phyloP scores from a whole-genome alignment of 2,888 invertebrate genomes.

The Oegoconia quadripuncta region DNA sequence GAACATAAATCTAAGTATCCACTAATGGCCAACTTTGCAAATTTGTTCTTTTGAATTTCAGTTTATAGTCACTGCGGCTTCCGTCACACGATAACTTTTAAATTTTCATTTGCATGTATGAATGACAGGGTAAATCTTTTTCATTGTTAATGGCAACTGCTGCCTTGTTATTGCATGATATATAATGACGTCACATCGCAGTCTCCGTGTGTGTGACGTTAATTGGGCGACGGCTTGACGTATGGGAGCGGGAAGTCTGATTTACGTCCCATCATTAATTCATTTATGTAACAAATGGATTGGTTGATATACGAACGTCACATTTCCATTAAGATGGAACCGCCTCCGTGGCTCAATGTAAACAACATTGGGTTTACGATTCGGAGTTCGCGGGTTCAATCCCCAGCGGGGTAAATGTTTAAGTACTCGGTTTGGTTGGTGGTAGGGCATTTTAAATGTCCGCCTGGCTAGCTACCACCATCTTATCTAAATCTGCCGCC shows the following conservation, averaged over 20 bases:
- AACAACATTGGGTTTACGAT: too few species aligned
- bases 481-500: too few species aligned
- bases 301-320: conserved; percentile 35
- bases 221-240: conserved; percentile 35
- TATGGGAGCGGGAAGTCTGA: conserved; percentile 26
- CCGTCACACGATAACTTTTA: neutral
- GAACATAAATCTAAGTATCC: too few species aligned
- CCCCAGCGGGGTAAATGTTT: too few species aligned
- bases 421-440: too few species aligned
- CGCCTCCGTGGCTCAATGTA: too few species aligned
- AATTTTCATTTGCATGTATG: neutral
- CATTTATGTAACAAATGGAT: conserved; percentile 32
- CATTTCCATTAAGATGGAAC: conserved; percentile 23
- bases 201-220: conserved; percentile 23
- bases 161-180: conserved; percentile 1
- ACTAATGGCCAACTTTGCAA: too few species aligned
- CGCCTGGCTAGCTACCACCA: too few species aligned
- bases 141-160: conserved; percentile 1
- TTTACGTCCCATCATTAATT: conserved; percentile 35
- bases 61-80: too few species aligned
- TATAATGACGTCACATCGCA: neutral
- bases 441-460: too few species aligned
- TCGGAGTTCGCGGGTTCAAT: too few species aligned
- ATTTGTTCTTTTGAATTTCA: too few species aligned
- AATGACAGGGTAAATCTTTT: neutral